Evolutionary conservation across 2,888 invertebrate species (phyloP), one percentile per base, ranked within the genome.

Genomic region (Phyllotreta striolata): DNA sequence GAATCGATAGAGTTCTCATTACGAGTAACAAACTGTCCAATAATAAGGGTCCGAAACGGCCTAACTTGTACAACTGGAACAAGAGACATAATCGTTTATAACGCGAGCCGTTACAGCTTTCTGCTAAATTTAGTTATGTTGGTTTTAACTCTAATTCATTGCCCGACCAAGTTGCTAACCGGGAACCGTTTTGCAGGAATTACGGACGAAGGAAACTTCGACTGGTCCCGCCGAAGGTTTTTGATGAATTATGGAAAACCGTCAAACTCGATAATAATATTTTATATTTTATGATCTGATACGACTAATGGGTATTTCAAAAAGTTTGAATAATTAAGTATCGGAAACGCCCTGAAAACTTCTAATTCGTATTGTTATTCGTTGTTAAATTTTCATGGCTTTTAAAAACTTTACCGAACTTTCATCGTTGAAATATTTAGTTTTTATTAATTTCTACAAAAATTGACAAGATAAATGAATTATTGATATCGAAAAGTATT

Each of bases 21-120:
- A 68, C 55, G 61, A 44, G 62, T 62, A 64, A 57, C 61, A 64
- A 61, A 61, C 58, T 64, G 64, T 62, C 64, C 60, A 56, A 62
- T 64, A 64, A 64, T 67, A 59, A 61, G 60, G 60, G 66, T 63
- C 61, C 66, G 62, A 68, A 55, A 61, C 46, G 56, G 64, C 51
- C 51, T 64, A 66, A 67, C 63, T 68, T 68, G 46, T 57, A 68
- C 66, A 62, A 68, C 59, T 68, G 61, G 68, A 68, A 68, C 68
- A 66, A 68, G 68, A 66, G 68, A 68, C 68, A 68, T 68, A 68
- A 68, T 68, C 68, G 68, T 68, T 68, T 68, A 68, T 68, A 63
- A 68, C 68, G 52, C 51, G 55, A 63, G 47, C 61, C 61, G 63
- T 61, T 59, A 55, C 40, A 55, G 68, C 66, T 66, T 64, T 66